Evolutionary conservation across 2,797 vertebrate genomes (phyloP), one percentile per base, ranked within the genome.

Genomic region (Psittacula derbiana): DNA sequence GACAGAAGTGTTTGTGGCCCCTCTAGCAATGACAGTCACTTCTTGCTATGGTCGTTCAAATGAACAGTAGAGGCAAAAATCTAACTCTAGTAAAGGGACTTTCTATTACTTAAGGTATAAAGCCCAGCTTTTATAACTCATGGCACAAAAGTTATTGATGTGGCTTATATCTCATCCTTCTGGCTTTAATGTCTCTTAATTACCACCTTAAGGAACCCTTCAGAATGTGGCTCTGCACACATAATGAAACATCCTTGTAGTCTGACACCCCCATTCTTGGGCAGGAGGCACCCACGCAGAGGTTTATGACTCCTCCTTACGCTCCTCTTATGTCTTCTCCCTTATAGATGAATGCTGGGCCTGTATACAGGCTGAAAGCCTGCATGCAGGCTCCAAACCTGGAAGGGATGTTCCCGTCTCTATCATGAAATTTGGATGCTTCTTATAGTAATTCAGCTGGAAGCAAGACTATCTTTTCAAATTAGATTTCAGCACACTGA

Each of bases 391-490:
- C 83, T 92, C 60, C 25, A 38, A 33, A 76, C 67, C 78, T 92
- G 33, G 60, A 89, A 92, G 78, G 84, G 72, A 80, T 43, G 12
- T 93, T 87, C 41, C 80, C 85, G 71, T 84, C 61, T 69, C 64
- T 82, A 67, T 85, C 60, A 46, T 89, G 84, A 89, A 89, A 93
- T 92, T 58, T 65, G 75, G 69, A 78, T 95, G 46, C 57, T 91
- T 53, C 80, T 88, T 92, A 43, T 16, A 91, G 71, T 89, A 93
- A 91, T 93, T 91, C 93, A 93, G 65, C 88, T 96, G 89, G 86
- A 91, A 94, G 88, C 81, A 91, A 88, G 67, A 74, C 58, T 91
- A 85, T 89, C 60, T 95, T 89, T 95, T 97, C 79, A 80, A 79
- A 91, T 92, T 89, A 95, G 72, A 74, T 91, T 96, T 92, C 79